Percentiles rank a stretch among this genome's conserved stretches.
These are phyloP conservation scores for Heliconius nattereri DNA, from an alignment of 1,140 invertebrate genomes.

Conservation along the genomic window DNA sequence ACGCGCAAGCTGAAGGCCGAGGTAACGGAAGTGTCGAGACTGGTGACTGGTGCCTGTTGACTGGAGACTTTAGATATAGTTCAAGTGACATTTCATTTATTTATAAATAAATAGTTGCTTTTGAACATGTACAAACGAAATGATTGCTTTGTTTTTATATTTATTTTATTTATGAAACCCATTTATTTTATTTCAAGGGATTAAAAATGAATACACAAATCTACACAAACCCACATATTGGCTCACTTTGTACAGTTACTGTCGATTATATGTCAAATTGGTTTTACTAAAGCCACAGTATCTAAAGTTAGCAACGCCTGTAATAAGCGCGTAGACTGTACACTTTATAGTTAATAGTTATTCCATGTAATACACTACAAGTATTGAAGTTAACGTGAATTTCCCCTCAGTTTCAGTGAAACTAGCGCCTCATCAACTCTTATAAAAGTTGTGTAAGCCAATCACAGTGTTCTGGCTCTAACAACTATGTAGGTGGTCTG, in stretches of 20 bases:
- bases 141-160: not conserved
- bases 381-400: conserved; percentile 1
- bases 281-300: not conserved
- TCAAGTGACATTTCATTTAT: not conserved
- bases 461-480: not conserved
- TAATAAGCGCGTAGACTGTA: not conserved
- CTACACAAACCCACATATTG: too few species aligned
- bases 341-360: not conserved
- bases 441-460: not conserved
- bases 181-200: too few species aligned
- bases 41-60: too few species aligned
- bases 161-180: too few species aligned
- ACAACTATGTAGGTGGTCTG: too few species aligned
- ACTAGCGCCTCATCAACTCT: not conserved
- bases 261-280: too few species aligned
- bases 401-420: not conserved
- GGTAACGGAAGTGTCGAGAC: not conserved
- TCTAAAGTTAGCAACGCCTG: conserved; percentile 9
- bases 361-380: not conserved
- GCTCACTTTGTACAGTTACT: too few species aligned
- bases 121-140: not conserved
- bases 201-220: too few species aligned
- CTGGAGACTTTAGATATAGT: not conserved
- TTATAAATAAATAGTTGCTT: not conserved
- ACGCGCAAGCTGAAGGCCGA: not conserved